Evolutionary conservation across 2,888 invertebrate species (phyloP).

Genomic region (Frankliniella fusca): DNA sequence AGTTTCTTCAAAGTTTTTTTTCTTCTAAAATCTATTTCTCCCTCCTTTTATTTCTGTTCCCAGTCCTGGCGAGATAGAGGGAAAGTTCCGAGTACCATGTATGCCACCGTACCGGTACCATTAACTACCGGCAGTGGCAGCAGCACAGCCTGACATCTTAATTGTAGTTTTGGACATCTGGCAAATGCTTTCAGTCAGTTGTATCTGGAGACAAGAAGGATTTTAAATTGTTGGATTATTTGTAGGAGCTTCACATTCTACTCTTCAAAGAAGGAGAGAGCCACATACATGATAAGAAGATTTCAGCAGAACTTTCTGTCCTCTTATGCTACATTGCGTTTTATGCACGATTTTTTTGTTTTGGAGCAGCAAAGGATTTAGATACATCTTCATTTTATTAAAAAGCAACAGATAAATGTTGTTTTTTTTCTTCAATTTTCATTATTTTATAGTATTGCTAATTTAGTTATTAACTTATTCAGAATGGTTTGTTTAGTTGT

Average conservation of each 20-base stretch:
- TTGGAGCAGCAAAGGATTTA: neutral
- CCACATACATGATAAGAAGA: neutral
- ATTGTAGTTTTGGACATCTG: neutral
- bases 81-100: conserved; percentile 19
- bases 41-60: conserved; percentile 24
- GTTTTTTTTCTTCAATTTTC: neutral
- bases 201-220: neutral
- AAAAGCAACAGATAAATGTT: neutral
- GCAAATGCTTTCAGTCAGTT: neutral
- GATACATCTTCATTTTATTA: neutral
- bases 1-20: neutral
- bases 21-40: conserved; percentile 3
- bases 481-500: neutral
- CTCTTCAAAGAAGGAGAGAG: neutral
- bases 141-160: neutral
- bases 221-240: neutral
- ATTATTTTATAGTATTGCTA: neutral
- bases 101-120: conserved; percentile 21
- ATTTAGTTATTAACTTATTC: neutral
- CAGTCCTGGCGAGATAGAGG: conserved; percentile 21
- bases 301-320: neutral
- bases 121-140: conserved; percentile 2
- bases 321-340: neutral
- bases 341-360: neutral
- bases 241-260: neutral